Evolutionary conservation across 2,888 invertebrate species (phyloP), one percentile per base, ranked within the genome.

Genomic region (Sinodicranocentrus sp.): DNA sequence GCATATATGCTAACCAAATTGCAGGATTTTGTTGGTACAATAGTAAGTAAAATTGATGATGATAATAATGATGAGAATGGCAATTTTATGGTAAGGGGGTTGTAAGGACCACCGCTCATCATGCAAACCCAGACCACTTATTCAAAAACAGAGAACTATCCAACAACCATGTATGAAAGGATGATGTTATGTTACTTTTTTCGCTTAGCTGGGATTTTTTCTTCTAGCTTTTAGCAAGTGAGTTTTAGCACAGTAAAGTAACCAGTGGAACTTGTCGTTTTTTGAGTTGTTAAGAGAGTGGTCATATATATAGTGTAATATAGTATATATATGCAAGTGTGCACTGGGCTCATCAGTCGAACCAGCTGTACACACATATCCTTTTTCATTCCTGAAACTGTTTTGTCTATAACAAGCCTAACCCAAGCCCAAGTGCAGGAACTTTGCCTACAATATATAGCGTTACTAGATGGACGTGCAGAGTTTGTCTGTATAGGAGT

Each of bases 21-120:
- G 63, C 33, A 63, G 63, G 28, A 28, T 63, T 63, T 33, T 33
- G 33, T 19, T 63, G 63, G 33, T 33, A 33, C 8, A 59, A 59
- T 15, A 26, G 59, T 68, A 59, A 71, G 61, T 33, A 71, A 63
- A 70, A 61, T 70, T 78, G 78, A 78, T 78, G 68, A 59, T 48
- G 28, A 71, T 70, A 26, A 33, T 79, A 71, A 72, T 72, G 43
- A 54, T 54, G 65, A 54, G 54, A 79, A 71, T 52, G 65, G 65
- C 54, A 65, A 79, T 78, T 78, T 78, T 52, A 57, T 26, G 78
- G 70, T 39, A 61, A 67, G 25, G 77, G 77, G 70, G 70, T 61
- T 61, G 33, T 21, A 57, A 39, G 68, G 68, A 59, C 59, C 77
- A 77, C 26, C 44, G 23, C 5, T 39, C 57, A 59, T 57, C 28